Evolutionary conservation across 2,888 invertebrate genomes (phyloP).

Genomic region (Drosophila tanythrix): DNA sequence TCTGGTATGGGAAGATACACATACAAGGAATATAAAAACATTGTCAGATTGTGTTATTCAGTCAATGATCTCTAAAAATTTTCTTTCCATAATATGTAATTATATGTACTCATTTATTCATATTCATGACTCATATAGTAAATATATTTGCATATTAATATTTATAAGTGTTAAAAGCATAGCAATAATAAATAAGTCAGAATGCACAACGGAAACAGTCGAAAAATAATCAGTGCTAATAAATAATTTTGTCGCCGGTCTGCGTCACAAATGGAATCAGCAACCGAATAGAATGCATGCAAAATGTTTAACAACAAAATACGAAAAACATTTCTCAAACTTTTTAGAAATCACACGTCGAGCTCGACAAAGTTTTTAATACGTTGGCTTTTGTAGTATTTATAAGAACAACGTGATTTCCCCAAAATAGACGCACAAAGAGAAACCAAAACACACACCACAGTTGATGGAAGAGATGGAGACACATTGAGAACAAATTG

Average conservation of each 20-base stretch:
- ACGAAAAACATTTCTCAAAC: constrained; percentile 12
- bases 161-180: not conserved
- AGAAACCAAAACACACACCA: constrained; percentile 19
- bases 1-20: not conserved
- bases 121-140: too few relatives aligned
- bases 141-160: not conserved
- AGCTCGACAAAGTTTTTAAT: constrained; percentile 32
- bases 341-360: constrained; percentile 36
- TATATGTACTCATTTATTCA: not conserved
- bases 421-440: constrained; percentile 51
- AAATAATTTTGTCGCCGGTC: constrained; percentile 26
- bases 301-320: constrained; percentile 62
- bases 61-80: not conserved
- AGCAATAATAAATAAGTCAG: not conserved
- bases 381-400: constrained; percentile 22
- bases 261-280: constrained; percentile 18
- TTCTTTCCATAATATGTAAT: too few relatives aligned
- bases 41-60: not conserved
- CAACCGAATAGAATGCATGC: constrained; percentile 24
- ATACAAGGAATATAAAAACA: not conserved
- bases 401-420: constrained; percentile 52
- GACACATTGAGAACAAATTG: constrained; percentile 32
- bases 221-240: constrained; percentile 19
- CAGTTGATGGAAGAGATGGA: constrained; percentile 39
- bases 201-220: not conserved